Percentiles rank a stretch among this genome's conserved stretches.
phyloP scores from a whole-genome alignment of 1,140 invertebrate genomes.

The Pseudobourletiella spinata region DNA sequence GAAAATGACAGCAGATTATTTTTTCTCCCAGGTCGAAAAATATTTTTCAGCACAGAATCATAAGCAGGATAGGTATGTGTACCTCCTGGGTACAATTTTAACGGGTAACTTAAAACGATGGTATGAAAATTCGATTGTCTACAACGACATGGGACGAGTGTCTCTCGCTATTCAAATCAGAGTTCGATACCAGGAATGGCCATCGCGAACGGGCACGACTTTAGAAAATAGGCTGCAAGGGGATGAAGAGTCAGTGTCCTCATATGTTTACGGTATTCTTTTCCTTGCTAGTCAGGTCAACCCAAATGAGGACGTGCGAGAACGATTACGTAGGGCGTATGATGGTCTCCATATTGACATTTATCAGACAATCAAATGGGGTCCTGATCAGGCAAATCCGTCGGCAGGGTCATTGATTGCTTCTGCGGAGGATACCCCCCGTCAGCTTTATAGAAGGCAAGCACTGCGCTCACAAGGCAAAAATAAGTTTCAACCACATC shows the following conservation, averaged over 20 bases:
- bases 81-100: neutral
- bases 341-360: neutral
- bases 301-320: neutral
- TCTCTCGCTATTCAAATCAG: neutral
- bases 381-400: neutral
- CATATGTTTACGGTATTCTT: conserved; percentile 11
- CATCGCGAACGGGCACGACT: neutral
- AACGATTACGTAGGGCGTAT: neutral
- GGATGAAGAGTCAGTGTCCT: neutral
- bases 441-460: neutral
- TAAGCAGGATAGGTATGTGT: neutral
- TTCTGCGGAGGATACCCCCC: neutral
- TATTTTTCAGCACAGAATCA: neutral
- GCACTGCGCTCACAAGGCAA: neutral
- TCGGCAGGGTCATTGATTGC: neutral
- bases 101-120: neutral
- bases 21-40: neutral
- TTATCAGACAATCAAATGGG: neutral
- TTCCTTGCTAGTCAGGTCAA: conserved; percentile 7
- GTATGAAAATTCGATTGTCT: neutral
- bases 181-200: neutral
- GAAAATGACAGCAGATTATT: neutral
- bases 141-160: neutral
- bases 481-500: neutral
- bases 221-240: neutral